Conservation (phyloP, 1,140 invertebrate species). For the Chelonus insularis region DNA sequence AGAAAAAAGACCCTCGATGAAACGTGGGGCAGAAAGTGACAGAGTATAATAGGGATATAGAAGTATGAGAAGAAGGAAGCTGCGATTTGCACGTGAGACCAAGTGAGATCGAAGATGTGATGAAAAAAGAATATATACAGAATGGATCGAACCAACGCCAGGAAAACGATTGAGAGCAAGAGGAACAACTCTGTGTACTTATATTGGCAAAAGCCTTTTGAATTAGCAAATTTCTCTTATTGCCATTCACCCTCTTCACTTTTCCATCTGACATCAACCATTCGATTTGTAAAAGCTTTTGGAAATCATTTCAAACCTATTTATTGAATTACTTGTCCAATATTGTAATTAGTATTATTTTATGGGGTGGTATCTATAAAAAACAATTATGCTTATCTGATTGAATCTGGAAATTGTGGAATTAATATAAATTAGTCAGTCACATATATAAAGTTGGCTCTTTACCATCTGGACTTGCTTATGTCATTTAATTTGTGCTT, state of each 20-base stretch:
- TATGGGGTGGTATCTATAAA: no score
- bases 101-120: not conserved
- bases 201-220: no score
- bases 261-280: no score
- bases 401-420: not conserved
- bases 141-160: not conserved
- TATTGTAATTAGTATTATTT: no score
- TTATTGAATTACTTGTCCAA: no score
- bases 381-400: not conserved
- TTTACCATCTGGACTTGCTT: not conserved
- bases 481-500: not conserved
- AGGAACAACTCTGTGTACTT: no score
- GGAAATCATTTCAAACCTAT: no score
- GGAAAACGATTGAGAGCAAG: no score
- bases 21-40: constrained; percentile 2
- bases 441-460: not conserved
- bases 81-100: not conserved
- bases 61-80: constrained; percentile 6
- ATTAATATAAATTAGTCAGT: not conserved
- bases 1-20: constrained; percentile 9
- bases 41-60: not conserved
- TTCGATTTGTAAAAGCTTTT: no score
- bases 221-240: no score
- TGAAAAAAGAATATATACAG: not conserved
- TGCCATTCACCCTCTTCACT: no score